Conservation (phyloP, 2,113 vertebrate genomes). For the Loxodonta africana region DNA sequence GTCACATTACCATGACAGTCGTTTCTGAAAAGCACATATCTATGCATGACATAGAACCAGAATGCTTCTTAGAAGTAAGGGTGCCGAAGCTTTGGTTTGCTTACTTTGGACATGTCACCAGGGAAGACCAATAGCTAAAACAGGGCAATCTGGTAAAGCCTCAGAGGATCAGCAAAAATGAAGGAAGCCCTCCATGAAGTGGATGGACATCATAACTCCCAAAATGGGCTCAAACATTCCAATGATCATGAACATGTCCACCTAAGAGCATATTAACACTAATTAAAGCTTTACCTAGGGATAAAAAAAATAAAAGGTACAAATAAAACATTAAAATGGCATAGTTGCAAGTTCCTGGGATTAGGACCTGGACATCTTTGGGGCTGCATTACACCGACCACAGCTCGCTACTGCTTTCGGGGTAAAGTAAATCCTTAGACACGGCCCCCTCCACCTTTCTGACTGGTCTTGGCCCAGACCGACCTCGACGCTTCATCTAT, state of each 20-base stretch:
- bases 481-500: accelerated
- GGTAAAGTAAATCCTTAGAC: background rate
- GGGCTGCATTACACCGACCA: accelerated
- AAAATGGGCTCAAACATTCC: no score
- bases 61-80: background rate
- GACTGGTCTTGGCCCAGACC: background rate
- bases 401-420: accelerated
- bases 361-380: accelerated
- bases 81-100: background rate
- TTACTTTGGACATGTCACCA: background rate
- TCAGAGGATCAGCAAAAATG: background rate
- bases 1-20: background rate
- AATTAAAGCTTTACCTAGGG: background rate
- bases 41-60: background rate
- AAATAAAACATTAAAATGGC: background rate
- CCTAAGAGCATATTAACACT: no score
- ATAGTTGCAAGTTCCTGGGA: background rate
- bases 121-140: background rate
- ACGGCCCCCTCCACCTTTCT: background rate
- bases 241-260: background rate
- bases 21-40: background rate
- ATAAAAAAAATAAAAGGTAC: background rate
- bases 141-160: background rate
- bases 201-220: background rate
- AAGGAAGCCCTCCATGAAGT: background rate